Percentiles rank a stretch among this genome's conserved stretches.
Evolutionary conservation across 2,113 vertebrate species (phyloP).

Genomic region (Cardinalis cardinalis): DNA sequence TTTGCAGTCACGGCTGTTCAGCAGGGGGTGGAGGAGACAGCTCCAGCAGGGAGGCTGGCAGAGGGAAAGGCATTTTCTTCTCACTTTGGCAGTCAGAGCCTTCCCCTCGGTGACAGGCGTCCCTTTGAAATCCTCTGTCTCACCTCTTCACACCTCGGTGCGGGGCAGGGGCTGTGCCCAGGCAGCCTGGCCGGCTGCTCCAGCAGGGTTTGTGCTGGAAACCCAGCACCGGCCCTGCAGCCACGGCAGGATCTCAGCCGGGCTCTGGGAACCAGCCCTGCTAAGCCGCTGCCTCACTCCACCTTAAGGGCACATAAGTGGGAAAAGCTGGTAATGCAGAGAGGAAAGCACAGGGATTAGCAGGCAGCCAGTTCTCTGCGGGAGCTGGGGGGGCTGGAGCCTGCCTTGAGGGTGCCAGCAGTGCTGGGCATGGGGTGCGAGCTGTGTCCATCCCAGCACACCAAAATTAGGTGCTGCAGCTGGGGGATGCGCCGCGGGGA

Average conservation of each 20-base stretch:
- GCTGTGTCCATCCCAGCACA: neutral
- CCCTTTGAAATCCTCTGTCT: constrained; percentile 21
- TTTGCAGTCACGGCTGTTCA: neutral
- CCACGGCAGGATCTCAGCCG: neutral
- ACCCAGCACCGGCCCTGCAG: neutral
- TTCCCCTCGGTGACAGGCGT: neutral
- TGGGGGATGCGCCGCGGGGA: neutral
- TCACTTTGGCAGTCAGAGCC: neutral
- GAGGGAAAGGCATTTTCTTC: constrained; percentile 3
- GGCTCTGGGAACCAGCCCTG: neutral
- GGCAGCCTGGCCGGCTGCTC: neutral
- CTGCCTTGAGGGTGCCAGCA: neutral
- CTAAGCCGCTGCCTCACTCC: constrained; percentile 27
- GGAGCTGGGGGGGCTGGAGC: neutral
- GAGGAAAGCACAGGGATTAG: constrained; percentile 18
- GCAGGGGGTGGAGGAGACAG: neutral
- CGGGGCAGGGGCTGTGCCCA: neutral
- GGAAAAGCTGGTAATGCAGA: neutral
- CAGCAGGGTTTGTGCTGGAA: neutral
- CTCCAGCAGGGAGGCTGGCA: neutral
- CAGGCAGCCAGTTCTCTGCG: neutral
- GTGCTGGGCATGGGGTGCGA: neutral
- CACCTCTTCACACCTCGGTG: neutral
- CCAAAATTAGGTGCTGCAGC: neutral
- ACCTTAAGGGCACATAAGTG: constrained; percentile 13